These are phyloP conservation scores for Pseudopleuronectes americanus DNA, from an alignment of 2,797 vertebrate genomes.

Conservation along the genomic window DNA sequence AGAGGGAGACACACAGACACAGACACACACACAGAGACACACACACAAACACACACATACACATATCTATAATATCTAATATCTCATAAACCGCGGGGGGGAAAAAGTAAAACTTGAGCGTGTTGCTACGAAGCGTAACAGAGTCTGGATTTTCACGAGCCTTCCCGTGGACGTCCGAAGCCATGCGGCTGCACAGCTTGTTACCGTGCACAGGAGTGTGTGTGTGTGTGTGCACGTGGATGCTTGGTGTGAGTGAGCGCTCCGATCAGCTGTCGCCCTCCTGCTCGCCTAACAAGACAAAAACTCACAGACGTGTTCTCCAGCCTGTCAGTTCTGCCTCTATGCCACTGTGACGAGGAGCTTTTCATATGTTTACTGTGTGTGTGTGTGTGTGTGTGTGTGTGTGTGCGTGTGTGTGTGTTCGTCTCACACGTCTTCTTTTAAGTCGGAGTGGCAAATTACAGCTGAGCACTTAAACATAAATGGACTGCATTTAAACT, in stretches of 20 bases:
- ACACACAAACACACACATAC: conserved; percentile 24
- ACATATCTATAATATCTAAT: no score
- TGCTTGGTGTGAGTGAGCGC: neutral
- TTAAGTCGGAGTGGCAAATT: neutral
- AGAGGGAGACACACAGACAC: conserved; percentile 14
- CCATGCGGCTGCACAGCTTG: conserved; percentile 13
- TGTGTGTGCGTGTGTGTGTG: conserved; percentile 6
- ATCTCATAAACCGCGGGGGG: no score
- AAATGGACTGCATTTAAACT: no score
- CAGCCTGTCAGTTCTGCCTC: conserved; percentile 59
- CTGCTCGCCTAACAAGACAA: conserved; percentile 39
- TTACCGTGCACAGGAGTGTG: conserved; percentile 16
- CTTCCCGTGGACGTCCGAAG: conserved; percentile 3
- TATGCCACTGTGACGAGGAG: conserved; percentile 29
- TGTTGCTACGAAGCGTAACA: neutral
- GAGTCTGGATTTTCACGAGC: neutral
- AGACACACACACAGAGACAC: conserved; percentile 18
- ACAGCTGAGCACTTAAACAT: neutral
- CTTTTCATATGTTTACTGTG: conserved; percentile 19
- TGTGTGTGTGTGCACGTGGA: conserved; percentile 25
- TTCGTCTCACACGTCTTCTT: neutral
- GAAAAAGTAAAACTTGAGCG: neutral
- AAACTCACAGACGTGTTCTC: conserved; percentile 39
- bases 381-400: conserved; percentile 5
- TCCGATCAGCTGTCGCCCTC: conserved; percentile 36